phyloP scores from a whole-genome alignment of 2,888 invertebrate species.

The Dusona sp. region DNA sequence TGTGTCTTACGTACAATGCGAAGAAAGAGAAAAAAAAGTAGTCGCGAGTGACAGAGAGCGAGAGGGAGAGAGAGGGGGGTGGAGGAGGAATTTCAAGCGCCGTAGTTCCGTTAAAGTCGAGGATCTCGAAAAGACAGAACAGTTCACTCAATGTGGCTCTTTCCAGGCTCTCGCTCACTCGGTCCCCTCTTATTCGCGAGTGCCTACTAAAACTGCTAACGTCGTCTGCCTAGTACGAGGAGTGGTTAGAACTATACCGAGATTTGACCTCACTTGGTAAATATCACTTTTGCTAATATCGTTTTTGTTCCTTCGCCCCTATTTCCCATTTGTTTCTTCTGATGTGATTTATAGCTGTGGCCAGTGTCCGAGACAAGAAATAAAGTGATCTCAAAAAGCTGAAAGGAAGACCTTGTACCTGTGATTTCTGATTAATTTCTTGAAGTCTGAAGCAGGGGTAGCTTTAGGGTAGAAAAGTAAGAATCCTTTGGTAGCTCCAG shows the following conservation, averaged over 20 bases:
- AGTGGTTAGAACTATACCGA: constrained; percentile 27
- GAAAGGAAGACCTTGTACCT: background rate
- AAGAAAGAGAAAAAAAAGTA: constrained; percentile 34
- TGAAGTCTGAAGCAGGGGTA: background rate
- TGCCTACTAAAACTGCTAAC: constrained; percentile 60
- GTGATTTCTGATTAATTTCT: background rate
- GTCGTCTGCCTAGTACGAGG: constrained; percentile 53
- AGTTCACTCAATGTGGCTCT: constrained; percentile 33
- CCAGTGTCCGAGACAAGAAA: background rate
- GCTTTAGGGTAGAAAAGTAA: background rate
- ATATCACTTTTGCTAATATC: constrained; percentile 33
- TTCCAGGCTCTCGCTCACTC: constrained; percentile 24
- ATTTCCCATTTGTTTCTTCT: background rate
- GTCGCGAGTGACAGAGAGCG: background rate
- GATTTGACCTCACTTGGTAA: constrained; percentile 26
- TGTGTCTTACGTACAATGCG: constrained; percentile 54
- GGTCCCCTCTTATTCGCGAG: constrained; percentile 46
- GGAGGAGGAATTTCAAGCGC: constrained; percentile 34
- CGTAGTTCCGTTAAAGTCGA: constrained; percentile 55
- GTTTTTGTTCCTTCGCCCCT: background rate
- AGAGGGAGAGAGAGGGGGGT: background rate
- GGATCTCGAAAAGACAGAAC: constrained; percentile 44
- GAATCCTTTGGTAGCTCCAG: background rate
- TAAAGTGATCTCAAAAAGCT: background rate
- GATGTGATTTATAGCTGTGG: background rate